phyloP scores from a whole-genome alignment of 1,140 invertebrate species.

The Pseudomyrmex gracilis region DNA sequence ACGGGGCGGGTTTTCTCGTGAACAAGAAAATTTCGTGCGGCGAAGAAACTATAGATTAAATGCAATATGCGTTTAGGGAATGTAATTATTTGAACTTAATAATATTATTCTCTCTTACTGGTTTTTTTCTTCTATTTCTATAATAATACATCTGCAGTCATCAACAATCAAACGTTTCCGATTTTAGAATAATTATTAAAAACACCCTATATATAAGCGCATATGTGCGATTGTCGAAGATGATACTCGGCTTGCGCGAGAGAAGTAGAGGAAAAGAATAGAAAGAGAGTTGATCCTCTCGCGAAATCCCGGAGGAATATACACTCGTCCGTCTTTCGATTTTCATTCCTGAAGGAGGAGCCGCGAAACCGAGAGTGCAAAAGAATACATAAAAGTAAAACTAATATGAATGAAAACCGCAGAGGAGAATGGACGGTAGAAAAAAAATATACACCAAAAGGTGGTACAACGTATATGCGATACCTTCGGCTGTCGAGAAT shows the following conservation, averaged over 20 bases:
- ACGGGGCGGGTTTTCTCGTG: slow-evolving; percentile 14
- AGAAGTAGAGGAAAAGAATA: no score
- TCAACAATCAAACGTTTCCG: no score
- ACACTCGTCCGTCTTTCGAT: slow-evolving; percentile 36
- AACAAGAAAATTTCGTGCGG: background rate
- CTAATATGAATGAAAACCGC: slow-evolving; percentile 23
- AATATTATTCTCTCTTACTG: background rate
- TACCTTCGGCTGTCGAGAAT: slow-evolving; percentile 21
- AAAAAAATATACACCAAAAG: slow-evolving; percentile 28
- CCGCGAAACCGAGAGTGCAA: background rate
- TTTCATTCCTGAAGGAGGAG: slow-evolving; percentile 18
- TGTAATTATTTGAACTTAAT: slow-evolving; percentile 1
- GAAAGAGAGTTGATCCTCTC: slow-evolving; percentile 6
- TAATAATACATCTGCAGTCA: no score
- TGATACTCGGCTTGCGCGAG: slow-evolving; percentile 13
- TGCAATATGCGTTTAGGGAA: background rate
- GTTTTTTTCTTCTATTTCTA: no score
- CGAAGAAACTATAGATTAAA: background rate
- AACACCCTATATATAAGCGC: background rate
- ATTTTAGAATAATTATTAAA: background rate
- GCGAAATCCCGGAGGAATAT: slow-evolving; percentile 27
- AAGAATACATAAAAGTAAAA: slow-evolving; percentile 1
- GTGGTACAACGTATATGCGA: slow-evolving; percentile 12
- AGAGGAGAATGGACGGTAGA: slow-evolving; percentile 2
- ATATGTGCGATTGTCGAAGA: background rate